phyloP scores from a whole-genome alignment of 2,797 vertebrate species.

The Petrocephalus sullivani region DNA sequence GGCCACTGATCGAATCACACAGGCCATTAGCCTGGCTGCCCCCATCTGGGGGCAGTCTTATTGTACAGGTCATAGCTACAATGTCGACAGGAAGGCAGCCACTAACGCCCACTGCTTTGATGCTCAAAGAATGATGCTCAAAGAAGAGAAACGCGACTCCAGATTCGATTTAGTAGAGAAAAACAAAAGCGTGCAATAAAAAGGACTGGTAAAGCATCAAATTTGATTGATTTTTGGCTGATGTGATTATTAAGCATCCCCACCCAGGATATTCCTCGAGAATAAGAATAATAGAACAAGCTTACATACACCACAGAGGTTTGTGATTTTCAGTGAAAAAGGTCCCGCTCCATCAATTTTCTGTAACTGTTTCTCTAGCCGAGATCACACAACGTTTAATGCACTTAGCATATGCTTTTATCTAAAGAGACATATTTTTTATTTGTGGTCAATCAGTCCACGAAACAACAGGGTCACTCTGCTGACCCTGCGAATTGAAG shows the following conservation, averaged over 20 bases:
- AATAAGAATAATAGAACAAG: not conserved
- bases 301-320: not conserved
- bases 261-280: not conserved
- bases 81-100: not conserved
- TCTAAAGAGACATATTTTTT: not conserved
- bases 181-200: not conserved
- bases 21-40: not conserved
- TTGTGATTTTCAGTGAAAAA: not conserved
- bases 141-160: not conserved
- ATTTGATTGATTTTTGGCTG: not conserved
- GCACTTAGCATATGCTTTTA: not conserved
- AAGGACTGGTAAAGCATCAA: not conserved
- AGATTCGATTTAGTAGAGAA: not conserved
- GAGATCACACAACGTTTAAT: not conserved
- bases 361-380: not conserved
- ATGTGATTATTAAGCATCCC: not conserved
- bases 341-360: not conserved
- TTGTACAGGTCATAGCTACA: not conserved
- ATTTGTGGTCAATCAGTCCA: not conserved
- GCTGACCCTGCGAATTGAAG: not conserved
- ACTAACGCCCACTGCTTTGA: not conserved
- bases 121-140: not conserved
- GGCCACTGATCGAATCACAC: constrained; percentile 14
- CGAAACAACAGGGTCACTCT: not conserved
- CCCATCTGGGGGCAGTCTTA: too few species aligned